These are phyloP conservation scores for Drosophila barbarae DNA, from an alignment of 2,888 invertebrate species.

Conservation along the genomic window DNA sequence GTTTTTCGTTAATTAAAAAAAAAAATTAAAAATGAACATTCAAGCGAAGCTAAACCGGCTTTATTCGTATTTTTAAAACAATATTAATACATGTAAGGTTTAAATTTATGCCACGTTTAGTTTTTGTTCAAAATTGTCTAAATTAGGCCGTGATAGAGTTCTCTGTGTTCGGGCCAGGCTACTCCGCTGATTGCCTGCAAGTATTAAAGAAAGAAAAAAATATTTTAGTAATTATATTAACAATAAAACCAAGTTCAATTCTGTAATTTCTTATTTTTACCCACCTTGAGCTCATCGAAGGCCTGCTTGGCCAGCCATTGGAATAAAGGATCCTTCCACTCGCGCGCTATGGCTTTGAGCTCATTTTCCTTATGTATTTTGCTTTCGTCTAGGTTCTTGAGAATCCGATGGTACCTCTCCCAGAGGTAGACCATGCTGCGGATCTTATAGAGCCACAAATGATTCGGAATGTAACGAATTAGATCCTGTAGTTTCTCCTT, in stretches of 20 bases:
- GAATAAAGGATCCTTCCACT: conserved; percentile 49
- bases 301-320: conserved; percentile 59
- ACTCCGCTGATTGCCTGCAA: conserved; percentile 57
- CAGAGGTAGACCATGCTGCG: conserved; percentile 53
- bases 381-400: not conserved
- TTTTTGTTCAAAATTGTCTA: conserved; percentile 17
- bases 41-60: conserved; percentile 4
- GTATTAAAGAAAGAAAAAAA: not conserved
- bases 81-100: not conserved
- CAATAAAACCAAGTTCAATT: too few relatives aligned
- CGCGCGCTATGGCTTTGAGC: not conserved
- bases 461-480: conserved; percentile 49
- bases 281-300: conserved; percentile 56
- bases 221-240: not conserved
- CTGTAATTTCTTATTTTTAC: not conserved
- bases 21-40: not conserved
- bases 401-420: conserved; percentile 35
- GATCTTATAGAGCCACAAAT: conserved; percentile 56
- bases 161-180: conserved; percentile 51
- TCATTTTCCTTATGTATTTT: conserved; percentile 2
- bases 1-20: conserved; percentile 1
- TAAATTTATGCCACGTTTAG: not conserved
- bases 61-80: conserved; percentile 18
- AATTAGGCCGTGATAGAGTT: conserved; percentile 22
- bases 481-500: conserved; percentile 43